A percentile compares a stretch with the other conserved stretches of the same genome.
Evolutionary conservation across 2,888 invertebrate species (phyloP).

Genomic region (Tetropium fuscum): DNA sequence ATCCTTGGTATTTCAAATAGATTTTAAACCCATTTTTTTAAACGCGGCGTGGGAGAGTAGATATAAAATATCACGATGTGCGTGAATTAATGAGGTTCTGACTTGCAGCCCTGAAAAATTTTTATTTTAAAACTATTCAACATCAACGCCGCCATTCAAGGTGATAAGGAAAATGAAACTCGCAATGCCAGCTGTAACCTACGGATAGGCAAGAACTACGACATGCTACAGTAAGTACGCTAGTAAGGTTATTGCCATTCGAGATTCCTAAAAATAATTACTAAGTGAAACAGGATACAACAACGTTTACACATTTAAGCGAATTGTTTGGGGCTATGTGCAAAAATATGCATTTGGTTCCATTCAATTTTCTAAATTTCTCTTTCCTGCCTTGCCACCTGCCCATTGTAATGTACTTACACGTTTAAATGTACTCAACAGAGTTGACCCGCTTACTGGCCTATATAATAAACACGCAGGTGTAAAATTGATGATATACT

Average conservation of each 20-base stretch:
- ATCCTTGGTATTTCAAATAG: conserved; percentile 11
- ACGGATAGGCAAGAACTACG: background rate
- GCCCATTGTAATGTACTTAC: too few species aligned
- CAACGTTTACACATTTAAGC: too few species aligned
- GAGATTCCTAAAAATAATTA: conserved; percentile 24
- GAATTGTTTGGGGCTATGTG: too few species aligned
- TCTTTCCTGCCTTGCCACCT: too few species aligned
- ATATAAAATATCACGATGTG: conserved; percentile 6
- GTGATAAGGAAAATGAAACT: conserved; percentile 12
- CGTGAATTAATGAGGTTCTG: conserved; percentile 8
- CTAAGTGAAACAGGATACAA: conserved; percentile 7
- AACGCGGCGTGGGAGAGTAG: background rate
- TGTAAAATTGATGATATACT: too few species aligned
- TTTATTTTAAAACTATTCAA: conserved; percentile 10
- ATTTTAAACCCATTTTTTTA: conserved; percentile 3
- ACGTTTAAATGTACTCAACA: too few species aligned
- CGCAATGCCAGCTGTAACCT: conserved; percentile 10
- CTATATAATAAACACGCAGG: too few species aligned
- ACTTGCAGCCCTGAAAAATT: conserved; percentile 10
- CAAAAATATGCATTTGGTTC: too few species aligned
- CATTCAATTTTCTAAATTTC: too few species aligned
- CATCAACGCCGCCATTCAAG: conserved; percentile 14
- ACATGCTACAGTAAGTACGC: conserved; percentile 26
- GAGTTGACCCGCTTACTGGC: too few species aligned
- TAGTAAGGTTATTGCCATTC: conserved; percentile 21